Evolutionary conservation across 64 coral and sea anemone species (phyloP).

Genomic region (Stichodactyla mertensii): DNA sequence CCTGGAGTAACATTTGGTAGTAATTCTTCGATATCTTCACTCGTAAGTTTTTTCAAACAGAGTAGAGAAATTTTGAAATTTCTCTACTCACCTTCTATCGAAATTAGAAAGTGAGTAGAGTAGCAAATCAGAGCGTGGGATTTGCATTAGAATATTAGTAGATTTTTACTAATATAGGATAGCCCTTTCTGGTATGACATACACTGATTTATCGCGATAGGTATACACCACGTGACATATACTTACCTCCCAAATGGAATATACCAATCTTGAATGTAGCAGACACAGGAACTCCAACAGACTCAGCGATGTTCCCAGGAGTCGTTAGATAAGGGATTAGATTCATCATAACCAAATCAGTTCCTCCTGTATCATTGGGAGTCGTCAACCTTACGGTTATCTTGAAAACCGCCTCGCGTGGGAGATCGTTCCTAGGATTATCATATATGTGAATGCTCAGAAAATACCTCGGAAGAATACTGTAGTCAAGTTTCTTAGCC

Average conservation of each 20-base stretch:
- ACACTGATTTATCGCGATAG: too few species aligned
- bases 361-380: slow-evolving; percentile 48
- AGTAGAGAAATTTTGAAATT: too few species aligned
- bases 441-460: slow-evolving; percentile 43
- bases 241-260: neutral
- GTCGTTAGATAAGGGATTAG: slow-evolving; percentile 4
- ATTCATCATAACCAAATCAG: slow-evolving; percentile 31
- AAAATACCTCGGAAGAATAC: slow-evolving; percentile 32
- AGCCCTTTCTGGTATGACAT: too few species aligned
- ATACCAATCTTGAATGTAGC: slow-evolving; percentile 16
- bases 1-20: too few species aligned
- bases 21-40: too few species aligned
- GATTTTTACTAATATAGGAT: too few species aligned
- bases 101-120: too few species aligned
- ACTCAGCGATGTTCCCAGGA: slow-evolving; percentile 36
- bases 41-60: too few species aligned
- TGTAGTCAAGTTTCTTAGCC: slow-evolving; percentile 39
- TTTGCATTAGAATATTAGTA: too few species aligned
- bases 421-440: slow-evolving; percentile 14
- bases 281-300: slow-evolving; percentile 22
- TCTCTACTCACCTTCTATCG: too few species aligned
- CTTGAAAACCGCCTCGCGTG: slow-evolving; percentile 21
- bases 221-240: neutral
- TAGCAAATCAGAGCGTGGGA: too few species aligned
- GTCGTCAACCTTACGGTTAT: slow-evolving; percentile 56